phyloP scores from a whole-genome alignment of 2,113 vertebrate species.

The Oenanthe oenanthe region DNA sequence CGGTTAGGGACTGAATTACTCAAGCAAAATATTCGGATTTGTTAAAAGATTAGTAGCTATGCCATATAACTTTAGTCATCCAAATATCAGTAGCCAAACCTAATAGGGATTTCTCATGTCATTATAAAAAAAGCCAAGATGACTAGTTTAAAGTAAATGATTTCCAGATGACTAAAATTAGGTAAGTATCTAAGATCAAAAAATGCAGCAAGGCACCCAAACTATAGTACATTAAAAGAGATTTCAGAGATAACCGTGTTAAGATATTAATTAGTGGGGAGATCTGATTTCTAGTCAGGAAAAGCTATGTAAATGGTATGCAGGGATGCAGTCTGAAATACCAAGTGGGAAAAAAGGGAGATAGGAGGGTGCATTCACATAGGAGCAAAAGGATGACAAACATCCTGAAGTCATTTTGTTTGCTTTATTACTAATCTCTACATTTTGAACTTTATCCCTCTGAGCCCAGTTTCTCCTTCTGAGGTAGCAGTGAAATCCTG shows the following conservation, averaged over 20 bases:
- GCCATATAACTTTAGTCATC: not conserved
- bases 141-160: not conserved
- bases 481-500: not conserved
- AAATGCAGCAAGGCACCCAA: not conserved
- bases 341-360: not conserved
- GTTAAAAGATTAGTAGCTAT: not conserved
- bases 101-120: not conserved
- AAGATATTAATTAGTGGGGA: not conserved
- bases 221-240: not conserved
- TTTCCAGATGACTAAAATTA: not conserved
- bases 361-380: not conserved
- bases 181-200: not conserved
- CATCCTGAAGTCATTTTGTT: not conserved
- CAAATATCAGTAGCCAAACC: not conserved
- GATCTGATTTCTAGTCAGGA: not conserved
- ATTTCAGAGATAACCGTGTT: not conserved
- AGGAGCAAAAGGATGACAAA: conserved; percentile 41
- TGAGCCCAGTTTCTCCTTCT: not conserved
- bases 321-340: conserved; percentile 33
- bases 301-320: not conserved
- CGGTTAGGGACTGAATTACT: not conserved
- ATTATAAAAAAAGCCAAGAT: not conserved
- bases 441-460: conserved; percentile 26
- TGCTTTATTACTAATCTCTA: conserved; percentile 14
- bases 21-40: not conserved